Conservation (phyloP, 2,888 invertebrate species). For the Cantharis lateralis region DNA sequence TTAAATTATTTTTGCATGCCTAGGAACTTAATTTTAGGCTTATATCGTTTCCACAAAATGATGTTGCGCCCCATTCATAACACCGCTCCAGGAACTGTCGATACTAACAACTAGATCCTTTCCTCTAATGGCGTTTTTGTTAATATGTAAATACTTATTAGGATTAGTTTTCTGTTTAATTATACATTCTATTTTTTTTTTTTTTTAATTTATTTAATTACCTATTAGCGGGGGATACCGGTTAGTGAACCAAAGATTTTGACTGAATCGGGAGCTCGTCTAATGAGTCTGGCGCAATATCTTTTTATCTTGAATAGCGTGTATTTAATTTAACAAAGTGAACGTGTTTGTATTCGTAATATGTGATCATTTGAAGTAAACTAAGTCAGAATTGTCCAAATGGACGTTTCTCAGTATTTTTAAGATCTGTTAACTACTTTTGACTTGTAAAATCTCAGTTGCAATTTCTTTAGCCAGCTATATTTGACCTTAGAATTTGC, state of each 20-base stretch:
- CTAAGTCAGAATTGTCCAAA: conserved; percentile 41
- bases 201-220: conserved; percentile 32
- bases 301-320: conserved; percentile 45
- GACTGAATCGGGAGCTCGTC: conserved; percentile 36
- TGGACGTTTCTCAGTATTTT: conserved; percentile 30
- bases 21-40: conserved; percentile 31
- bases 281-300: conserved; percentile 38
- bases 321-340: conserved; percentile 42
- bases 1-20: conserved; percentile 46
- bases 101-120: conserved; percentile 40
- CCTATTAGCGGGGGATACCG: conserved; percentile 41
- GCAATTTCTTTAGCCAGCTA: conserved; percentile 9
- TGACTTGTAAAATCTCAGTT: conserved; percentile 18
- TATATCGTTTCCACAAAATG: conserved; percentile 16
- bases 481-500: background rate
- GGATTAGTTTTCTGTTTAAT: conserved; percentile 27
- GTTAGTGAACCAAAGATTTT: conserved; percentile 55
- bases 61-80: conserved; percentile 27
- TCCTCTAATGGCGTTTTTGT: conserved; percentile 43
- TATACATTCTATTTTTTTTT: conserved; percentile 32
- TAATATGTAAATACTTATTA: conserved; percentile 47
- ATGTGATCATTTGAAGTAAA: conserved; percentile 41
- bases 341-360: conserved; percentile 43
- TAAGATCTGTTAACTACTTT: conserved; percentile 33
- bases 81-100: conserved; percentile 40